Base-by-base conservation (phyloP, 2,888 invertebrate species). In the Halocaridina rubra region DNA sequence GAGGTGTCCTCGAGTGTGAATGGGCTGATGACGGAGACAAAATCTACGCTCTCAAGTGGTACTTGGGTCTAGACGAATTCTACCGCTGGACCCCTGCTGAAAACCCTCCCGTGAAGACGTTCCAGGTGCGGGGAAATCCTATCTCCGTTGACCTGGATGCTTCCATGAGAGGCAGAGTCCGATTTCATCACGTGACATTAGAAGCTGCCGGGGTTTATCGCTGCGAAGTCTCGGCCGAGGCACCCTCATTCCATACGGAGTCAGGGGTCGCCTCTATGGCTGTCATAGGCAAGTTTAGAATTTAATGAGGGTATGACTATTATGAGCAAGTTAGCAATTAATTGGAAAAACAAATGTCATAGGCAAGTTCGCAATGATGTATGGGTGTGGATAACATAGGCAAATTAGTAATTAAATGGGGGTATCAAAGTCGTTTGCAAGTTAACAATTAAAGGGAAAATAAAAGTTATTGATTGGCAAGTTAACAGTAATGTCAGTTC, bases 41-140 rank as follows among this genome's bases (percentile, higher is more conserved):
- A 16, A 74, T 87, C 30, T 87, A 87, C 71, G 77, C 84, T 32
- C 81, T 87, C 69, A 87, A 87, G 79, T 87, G 87, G 87, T 87
- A 87, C 85, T 76, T 85, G 24, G 87, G 81, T 5, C 84, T 87
- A 7, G 78, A 85, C 57, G 87, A 87, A 46, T 87, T 87, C 77
- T 87, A 85, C 81, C 76, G 87, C 64, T 87, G 87, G 87, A 87
- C 87, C 4, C 87, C 87, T n/a, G 87, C 84, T 1, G 85, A 76
- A 74, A 78, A 32, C 19, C 72, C 81, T 53, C 76, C 61, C 1
- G 57, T 74, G 32, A 81, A 81, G 76, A 81, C 81, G 24, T 81
- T 81, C 57, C 75, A 39, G 10, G 81, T 81, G 19, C 53, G 33
- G 10, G 81, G 81, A 19, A 57, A 81, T 67, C 84, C 84, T 3